Evolutionary conservation across 2,797 vertebrate species (phyloP).

Genomic region (Clarias platycephalus): DNA sequence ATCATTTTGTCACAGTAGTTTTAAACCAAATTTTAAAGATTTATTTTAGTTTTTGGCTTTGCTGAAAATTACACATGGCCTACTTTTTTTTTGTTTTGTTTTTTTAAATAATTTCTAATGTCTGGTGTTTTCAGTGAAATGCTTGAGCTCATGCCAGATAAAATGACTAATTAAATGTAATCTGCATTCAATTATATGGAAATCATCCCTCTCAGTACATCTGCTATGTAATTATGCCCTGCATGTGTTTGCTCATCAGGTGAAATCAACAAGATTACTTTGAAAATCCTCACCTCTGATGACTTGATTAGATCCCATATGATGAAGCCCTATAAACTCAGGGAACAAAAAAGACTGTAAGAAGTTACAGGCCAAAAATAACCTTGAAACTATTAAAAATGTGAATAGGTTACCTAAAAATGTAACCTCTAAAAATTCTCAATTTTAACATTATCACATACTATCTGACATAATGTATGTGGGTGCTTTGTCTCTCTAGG

Average conservation of each 20-base stretch:
- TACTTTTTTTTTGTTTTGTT: background rate
- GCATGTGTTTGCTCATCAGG: conserved; percentile 62
- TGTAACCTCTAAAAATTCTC: background rate
- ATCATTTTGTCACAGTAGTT: background rate
- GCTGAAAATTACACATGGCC: background rate
- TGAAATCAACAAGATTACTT: conserved; percentile 61
- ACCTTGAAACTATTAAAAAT: background rate
- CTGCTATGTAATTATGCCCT: conserved; percentile 57
- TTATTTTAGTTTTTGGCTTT: background rate
- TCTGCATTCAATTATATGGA: conserved; percentile 68
- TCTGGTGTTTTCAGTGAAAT: conserved; percentile 38
- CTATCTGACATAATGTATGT: background rate
- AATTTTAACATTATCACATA: background rate
- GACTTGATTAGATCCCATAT: conserved; percentile 45
- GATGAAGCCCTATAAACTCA: conserved; percentile 20
- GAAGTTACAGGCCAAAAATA: conserved; percentile 3
- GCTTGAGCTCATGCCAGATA: conserved; percentile 42
- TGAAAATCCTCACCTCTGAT: conserved; percentile 50
- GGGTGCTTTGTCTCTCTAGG: background rate
- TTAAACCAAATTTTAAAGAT: background rate
- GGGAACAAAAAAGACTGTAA: conserved; percentile 35
- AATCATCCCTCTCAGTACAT: conserved; percentile 61
- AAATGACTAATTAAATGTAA: conserved; percentile 68
- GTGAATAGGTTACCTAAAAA: background rate
- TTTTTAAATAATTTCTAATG: background rate